A percentile compares a stretch with the other conserved stretches of the same genome.
Evolutionary conservation across 2,797 vertebrate species (phyloP).

Genomic region (Molossus alvarezi): DNA sequence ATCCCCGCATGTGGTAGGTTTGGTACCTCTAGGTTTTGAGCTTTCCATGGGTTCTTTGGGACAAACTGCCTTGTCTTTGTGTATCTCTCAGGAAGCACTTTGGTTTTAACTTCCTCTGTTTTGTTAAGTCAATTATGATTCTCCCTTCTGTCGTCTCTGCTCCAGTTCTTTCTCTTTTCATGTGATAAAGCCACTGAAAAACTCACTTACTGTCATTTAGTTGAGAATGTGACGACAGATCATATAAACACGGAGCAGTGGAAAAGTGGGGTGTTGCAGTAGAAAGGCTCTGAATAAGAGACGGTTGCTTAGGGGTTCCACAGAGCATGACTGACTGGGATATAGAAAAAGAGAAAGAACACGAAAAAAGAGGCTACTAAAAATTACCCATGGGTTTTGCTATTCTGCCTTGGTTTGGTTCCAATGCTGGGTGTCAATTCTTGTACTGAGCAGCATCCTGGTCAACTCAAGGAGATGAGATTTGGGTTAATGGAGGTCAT

Average conservation of each 20-base stretch:
- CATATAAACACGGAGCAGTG: not conserved
- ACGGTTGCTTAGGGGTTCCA: not conserved
- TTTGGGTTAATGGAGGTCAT: not conserved
- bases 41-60: not conserved
- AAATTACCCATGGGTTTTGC: not conserved
- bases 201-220: not conserved
- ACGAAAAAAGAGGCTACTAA: not conserved
- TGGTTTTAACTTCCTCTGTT: not conserved
- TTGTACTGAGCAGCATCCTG: not conserved
- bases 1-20: not conserved
- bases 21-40: not conserved
- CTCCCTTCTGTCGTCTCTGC: not conserved
- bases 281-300: not conserved
- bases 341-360: not conserved
- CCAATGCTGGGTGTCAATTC: not conserved
- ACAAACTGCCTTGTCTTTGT: not conserved
- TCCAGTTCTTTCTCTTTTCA: slow-evolving; percentile 20
- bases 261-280: not conserved
- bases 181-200: not conserved
- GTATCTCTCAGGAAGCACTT: not conserved
- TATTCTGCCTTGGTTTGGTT: not conserved
- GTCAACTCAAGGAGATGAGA: not conserved
- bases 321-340: not conserved
- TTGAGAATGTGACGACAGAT: not conserved
- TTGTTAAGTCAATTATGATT: not conserved